Conservation (phyloP, 2,888 invertebrate genomes). For the Nectonema munidae region DNA sequence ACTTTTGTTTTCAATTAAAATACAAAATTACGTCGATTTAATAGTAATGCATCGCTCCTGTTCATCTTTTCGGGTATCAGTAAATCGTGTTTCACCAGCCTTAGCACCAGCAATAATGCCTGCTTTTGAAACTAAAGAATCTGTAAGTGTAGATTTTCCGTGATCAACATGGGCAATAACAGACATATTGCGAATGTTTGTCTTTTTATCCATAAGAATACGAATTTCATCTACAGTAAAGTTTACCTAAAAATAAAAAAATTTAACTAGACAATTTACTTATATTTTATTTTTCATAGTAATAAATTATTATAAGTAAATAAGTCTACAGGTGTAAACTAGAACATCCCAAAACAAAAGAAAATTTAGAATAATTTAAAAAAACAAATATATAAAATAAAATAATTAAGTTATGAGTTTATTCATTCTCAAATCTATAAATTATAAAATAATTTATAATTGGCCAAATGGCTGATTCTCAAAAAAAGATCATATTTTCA, state of each 20-base stretch:
- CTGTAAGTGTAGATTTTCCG: constrained; percentile 94
- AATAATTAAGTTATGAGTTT: too few relatives aligned
- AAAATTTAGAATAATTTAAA: too few relatives aligned
- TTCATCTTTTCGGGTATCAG: constrained; percentile 96
- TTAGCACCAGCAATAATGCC: constrained; percentile 96
- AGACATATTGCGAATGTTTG: constrained; percentile 99
- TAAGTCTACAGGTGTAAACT: too few relatives aligned
- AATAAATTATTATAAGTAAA: too few relatives aligned
- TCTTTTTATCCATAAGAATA: constrained; percentile 96
- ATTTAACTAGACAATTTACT: too few relatives aligned
- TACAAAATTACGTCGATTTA: constrained; percentile 52
- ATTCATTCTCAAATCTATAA: too few relatives aligned
- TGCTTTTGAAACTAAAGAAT: constrained; percentile 94
- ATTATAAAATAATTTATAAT: too few relatives aligned
- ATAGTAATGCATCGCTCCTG: constrained; percentile 99
- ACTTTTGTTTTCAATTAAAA: background rate
- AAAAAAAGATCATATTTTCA: too few relatives aligned
- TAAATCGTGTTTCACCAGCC: constrained; percentile 93
- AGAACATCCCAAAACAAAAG: too few relatives aligned
- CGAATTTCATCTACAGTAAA: constrained; percentile 99
- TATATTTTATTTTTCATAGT: too few relatives aligned
- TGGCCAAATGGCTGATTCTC: too few relatives aligned
- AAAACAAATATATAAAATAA: too few relatives aligned
- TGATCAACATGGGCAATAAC: constrained; percentile 99
- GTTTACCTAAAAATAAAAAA: constrained; percentile 49